Evolutionary conservation across 2,888 invertebrate species (phyloP).

Genomic region (Drosophila neutralis): DNA sequence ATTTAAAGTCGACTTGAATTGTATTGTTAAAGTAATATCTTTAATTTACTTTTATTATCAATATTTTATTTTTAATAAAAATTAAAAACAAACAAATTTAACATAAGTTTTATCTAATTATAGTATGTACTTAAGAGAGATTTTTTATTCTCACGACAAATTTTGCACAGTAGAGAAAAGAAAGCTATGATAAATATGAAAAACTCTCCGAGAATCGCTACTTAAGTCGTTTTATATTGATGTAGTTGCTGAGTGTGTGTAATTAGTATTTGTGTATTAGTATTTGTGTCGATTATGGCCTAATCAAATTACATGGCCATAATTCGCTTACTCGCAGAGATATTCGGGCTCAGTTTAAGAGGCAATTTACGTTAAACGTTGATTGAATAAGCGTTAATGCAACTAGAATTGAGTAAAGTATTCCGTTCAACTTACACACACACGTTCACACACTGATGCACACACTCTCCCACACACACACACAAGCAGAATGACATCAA

Average conservation of each 20-base stretch:
- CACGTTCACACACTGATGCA: slow-evolving; percentile 9
- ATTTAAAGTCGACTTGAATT: background rate
- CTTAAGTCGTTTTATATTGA: background rate
- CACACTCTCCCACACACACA: slow-evolving; percentile 9
- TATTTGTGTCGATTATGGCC: slow-evolving; percentile 12
- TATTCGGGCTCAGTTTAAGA: slow-evolving; percentile 50
- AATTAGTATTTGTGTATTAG: slow-evolving; percentile 21
- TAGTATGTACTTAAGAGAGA: background rate
- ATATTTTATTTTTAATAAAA: background rate
- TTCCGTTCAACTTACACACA: slow-evolving; percentile 18
- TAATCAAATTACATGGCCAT: slow-evolving; percentile 62
- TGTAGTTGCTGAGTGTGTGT: slow-evolving; percentile 9
- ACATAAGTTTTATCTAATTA: background rate
- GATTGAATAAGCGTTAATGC: slow-evolving; percentile 70
- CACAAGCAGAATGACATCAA: slow-evolving; percentile 61
- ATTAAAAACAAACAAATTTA: too few species aligned
- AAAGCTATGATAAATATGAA: slow-evolving; percentile 21
- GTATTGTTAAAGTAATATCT: background rate
- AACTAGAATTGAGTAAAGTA: slow-evolving; percentile 41
- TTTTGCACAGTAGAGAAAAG: slow-evolving; percentile 30
- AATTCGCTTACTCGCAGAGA: slow-evolving; percentile 38
- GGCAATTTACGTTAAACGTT: slow-evolving; percentile 67
- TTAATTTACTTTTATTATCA: background rate
- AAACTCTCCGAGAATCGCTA: background rate
- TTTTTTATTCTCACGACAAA: background rate